Percentiles rank a stretch among this genome's conserved stretches.
These are phyloP conservation scores for Elaphurus davidianus DNA, from an alignment of 2,113 vertebrate genomes.

Conservation along the genomic window DNA sequence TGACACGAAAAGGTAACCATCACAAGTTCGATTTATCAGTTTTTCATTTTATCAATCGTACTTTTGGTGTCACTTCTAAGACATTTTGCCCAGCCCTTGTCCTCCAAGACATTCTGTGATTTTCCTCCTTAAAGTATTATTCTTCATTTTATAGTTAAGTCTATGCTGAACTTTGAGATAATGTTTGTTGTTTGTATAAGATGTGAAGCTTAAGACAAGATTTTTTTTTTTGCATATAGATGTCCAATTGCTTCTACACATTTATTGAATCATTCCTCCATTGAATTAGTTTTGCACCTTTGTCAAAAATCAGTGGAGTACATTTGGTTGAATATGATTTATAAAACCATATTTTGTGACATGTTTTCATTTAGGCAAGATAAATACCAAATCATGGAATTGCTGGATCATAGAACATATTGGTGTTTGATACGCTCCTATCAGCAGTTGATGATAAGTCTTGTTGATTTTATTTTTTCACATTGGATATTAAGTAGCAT, in stretches of 20 bases:
- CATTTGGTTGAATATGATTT: not conserved
- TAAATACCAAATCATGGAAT: not conserved
- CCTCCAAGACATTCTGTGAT: not conserved
- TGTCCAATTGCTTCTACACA: not conserved
- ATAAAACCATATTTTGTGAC: not conserved
- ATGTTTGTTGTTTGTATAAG: not conserved
- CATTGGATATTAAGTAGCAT: not conserved
- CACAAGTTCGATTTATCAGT: not conserved
- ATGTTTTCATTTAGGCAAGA: not conserved
- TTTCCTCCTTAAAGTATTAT: not conserved
- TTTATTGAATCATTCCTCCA: not conserved
- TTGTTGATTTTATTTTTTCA: not conserved
- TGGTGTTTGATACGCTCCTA: not conserved
- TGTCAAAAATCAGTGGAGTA: not conserved
- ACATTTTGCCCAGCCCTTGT: not conserved
- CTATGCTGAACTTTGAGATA: not conserved
- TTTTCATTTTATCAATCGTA: not conserved
- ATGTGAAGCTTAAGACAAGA: not conserved
- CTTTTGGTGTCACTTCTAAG: not conserved
- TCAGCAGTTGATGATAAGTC: not conserved
- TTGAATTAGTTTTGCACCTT: not conserved
- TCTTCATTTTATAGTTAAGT: not conserved
- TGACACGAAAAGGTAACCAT: not conserved
- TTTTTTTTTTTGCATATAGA: not conserved
- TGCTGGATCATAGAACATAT: not conserved